Evolutionary conservation across 2,888 invertebrate species (phyloP), one percentile per base, ranked within the genome.

Genomic region (Rutpela maculata): DNA sequence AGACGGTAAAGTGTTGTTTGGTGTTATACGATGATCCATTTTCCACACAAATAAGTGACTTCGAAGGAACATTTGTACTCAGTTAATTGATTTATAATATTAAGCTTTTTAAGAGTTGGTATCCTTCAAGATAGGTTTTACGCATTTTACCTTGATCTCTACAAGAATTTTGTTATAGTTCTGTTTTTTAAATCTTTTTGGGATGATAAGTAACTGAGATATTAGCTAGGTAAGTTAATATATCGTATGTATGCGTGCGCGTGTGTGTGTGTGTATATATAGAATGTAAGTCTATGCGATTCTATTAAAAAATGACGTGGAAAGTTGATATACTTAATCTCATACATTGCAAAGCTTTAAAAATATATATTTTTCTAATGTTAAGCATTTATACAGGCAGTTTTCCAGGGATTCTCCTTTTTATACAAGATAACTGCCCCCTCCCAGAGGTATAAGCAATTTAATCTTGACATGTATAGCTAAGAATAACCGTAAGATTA

Each of bases 371-470:
- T 59, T 59, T 59, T 59, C 18, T 59, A 59, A 59, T 50, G 12
- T 50, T 50, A 15, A 7, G 50, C 50, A 43, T 43, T 11, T 43
- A 43, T 43, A 43, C 11, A 15, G 1, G 18, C 17, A 9, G 18
- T 17, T 57, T 57, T 57, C 15, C 1, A 57, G 18, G 10, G 10
- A 19, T 15, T 18, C 18, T 57, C 18, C 19, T 17, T 15, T 18
- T 59, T 22, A 12, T 19, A 3, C 1, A 18, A 12, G 59, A 9
- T 22, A 43, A 50, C 9, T 26, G 15, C 50, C n/a, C 31, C 43
- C 50, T n/a, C 26, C 43, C 3, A 60, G 69, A 59, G 35, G 31
- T 12, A 62, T 62, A 60, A 70, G 70, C 70, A 70, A 59, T 70
- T 70, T 70, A 70, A 70, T 70, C 70, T 19, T 18, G 38, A 38